phyloP scores from a whole-genome alignment of 2,888 invertebrate genomes.

The Tryphoninae sp. region DNA sequence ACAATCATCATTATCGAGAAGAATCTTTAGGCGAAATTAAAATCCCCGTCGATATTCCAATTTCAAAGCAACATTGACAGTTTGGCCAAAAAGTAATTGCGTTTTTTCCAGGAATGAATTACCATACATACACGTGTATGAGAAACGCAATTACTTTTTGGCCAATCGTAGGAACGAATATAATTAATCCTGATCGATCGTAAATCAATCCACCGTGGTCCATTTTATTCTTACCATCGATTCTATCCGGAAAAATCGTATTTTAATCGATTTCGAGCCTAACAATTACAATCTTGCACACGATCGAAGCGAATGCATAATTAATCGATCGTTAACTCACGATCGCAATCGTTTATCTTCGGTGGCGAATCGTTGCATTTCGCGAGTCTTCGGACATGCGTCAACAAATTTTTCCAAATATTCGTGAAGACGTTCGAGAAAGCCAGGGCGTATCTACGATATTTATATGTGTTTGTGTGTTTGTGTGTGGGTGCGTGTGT shows the following conservation, averaged over 20 bases:
- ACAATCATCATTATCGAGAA: background rate
- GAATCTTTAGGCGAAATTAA: background rate
- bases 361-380: conserved; percentile 36
- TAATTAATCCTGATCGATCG: too few relatives aligned
- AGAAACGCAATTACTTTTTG: too few relatives aligned
- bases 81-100: too few relatives aligned
- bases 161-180: too few relatives aligned
- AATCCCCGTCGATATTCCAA: background rate
- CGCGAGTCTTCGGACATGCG: conserved; percentile 23
- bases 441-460: conserved; percentile 62
- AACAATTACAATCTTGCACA: background rate
- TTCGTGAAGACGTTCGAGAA: conserved; percentile 70
- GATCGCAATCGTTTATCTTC: conserved; percentile 10
- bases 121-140: too few relatives aligned
- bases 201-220: too few relatives aligned
- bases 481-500: background rate
- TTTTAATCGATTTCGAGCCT: background rate
- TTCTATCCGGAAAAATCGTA: background rate
- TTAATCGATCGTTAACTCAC: background rate
- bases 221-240: too few relatives aligned
- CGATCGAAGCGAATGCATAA: background rate
- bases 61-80: too few relatives aligned
- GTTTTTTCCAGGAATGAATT: too few relatives aligned
- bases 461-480: background rate
- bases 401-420: conserved; percentile 66